These are phyloP conservation scores for Drosophila barbarae DNA, from an alignment of 2,888 invertebrate genomes.

Conservation along the genomic window DNA sequence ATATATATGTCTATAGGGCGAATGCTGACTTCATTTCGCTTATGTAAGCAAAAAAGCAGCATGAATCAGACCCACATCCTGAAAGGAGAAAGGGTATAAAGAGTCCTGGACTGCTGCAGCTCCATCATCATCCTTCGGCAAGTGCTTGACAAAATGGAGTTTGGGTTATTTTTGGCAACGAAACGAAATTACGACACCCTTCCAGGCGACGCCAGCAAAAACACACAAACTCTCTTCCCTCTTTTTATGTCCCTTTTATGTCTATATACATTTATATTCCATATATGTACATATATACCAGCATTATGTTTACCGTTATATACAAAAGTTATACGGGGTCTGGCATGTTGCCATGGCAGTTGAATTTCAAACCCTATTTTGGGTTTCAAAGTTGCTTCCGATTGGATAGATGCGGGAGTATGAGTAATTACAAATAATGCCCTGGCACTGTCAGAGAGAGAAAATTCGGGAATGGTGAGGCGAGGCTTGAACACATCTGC, in stretches of 20 bases:
- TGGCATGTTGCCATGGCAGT: constrained; percentile 57
- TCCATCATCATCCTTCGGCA: constrained; percentile 26
- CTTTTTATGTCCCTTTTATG: constrained; percentile 23
- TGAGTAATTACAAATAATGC: constrained; percentile 77
- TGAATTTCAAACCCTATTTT: constrained; percentile 71
- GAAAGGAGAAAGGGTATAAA: constrained; percentile 21
- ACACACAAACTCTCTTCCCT: constrained; percentile 25
- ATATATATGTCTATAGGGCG: constrained; percentile 54
- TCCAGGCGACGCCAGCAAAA: constrained; percentile 39
- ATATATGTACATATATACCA: constrained; percentile 4
- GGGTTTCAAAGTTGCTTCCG: constrained; percentile 77
- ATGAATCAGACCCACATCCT: constrained; percentile 38
- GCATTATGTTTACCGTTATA: constrained; percentile 42
- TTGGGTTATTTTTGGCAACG: constrained; percentile 69
- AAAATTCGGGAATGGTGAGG: constrained; percentile 8
- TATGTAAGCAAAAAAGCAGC: constrained; percentile 28
- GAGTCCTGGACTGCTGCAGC: not conserved
- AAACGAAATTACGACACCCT: constrained; percentile 77
- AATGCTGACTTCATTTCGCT: constrained; percentile 60
- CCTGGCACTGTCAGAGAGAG: constrained; percentile 21
- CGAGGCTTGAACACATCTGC: constrained; percentile 56
- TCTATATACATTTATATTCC: constrained; percentile 8
- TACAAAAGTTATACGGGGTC: constrained; percentile 17
- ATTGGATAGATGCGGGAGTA: constrained; percentile 74
- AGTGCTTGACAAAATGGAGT: constrained; percentile 65